Percentiles rank a stretch among this genome's conserved stretches.
Conservation (phyloP, 35 echinoderm and acorn worm species). For the Acanthaster planci region DNA sequence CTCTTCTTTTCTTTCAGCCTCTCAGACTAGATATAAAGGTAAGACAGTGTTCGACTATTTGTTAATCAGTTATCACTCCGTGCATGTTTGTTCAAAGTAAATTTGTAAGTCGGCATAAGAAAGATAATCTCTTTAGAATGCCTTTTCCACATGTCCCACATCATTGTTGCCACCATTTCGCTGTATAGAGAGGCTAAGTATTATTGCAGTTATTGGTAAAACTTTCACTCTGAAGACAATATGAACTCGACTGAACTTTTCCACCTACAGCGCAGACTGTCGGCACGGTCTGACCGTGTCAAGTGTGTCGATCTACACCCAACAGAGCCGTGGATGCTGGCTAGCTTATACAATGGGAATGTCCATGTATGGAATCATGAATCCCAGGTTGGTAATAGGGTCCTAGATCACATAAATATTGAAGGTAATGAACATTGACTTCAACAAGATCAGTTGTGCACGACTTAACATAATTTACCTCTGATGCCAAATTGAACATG, state of each 20-base stretch:
- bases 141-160: neutral
- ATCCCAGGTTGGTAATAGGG: conserved; percentile 66
- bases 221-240: neutral
- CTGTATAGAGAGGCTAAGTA: neutral
- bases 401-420: no score
- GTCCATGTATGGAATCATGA: conserved; percentile 99
- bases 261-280: conserved; percentile 76
- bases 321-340: conserved; percentile 93
- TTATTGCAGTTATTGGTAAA: neutral
- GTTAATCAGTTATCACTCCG: neutral
- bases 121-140: no score
- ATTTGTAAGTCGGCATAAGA: neutral
- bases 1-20: conserved; percentile 63
- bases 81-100: no score
- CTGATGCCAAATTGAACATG: no score
- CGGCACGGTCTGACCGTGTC: conserved; percentile 95
- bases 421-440: no score
- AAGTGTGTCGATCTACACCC: conserved; percentile 98
- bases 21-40: conserved; percentile 97
- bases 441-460: no score
- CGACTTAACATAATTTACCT: no score
- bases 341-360: conserved; percentile 98
- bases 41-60: conserved; percentile 22
- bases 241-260: neutral
- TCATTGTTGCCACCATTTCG: neutral